Percentiles rank a stretch among this genome's conserved stretches.
phyloP scores from a whole-genome alignment of 2,888 invertebrate species.

The Dione vanillae region DNA sequence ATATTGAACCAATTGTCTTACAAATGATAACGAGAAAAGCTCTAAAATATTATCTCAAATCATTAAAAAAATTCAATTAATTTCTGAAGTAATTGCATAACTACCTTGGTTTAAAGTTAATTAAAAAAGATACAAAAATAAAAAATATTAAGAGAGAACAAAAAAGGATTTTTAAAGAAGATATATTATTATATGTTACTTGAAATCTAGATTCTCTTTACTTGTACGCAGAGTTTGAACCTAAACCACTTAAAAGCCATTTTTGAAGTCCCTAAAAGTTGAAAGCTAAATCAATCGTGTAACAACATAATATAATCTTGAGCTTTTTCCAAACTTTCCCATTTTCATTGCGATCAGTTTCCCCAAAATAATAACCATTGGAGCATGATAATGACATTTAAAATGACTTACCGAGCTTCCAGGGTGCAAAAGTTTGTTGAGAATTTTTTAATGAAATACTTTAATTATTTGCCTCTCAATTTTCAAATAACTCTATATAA shows the following conservation, averaged over 20 bases:
- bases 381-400: slow-evolving; percentile 39
- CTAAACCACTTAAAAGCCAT: not conserved
- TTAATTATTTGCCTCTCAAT: slow-evolving; percentile 36
- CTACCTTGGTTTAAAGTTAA: too few relatives aligned
- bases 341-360: slow-evolving; percentile 11
- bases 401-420: slow-evolving; percentile 43
- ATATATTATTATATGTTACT: too few relatives aligned
- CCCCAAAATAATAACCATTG: slow-evolving; percentile 41
- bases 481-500: slow-evolving; percentile 29
- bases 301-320: slow-evolving; percentile 1
- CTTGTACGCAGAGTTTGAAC: too few relatives aligned
- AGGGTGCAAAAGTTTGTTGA: slow-evolving; percentile 34
- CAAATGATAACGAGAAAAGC: too few relatives aligned
- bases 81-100: too few relatives aligned
- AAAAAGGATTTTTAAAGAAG: too few relatives aligned
- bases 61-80: too few relatives aligned
- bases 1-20: too few relatives aligned
- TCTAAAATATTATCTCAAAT: too few relatives aligned
- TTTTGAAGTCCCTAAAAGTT: not conserved
- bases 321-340: not conserved
- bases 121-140: too few relatives aligned
- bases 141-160: too few relatives aligned
- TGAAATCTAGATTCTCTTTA: too few relatives aligned
- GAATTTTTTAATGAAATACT: slow-evolving; percentile 33
- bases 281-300: not conserved